A percentile compares a stretch with the other conserved stretches of the same genome.
Conservation (phyloP, 2,888 invertebrate genomes). For the Subacronicta megacephala region DNA sequence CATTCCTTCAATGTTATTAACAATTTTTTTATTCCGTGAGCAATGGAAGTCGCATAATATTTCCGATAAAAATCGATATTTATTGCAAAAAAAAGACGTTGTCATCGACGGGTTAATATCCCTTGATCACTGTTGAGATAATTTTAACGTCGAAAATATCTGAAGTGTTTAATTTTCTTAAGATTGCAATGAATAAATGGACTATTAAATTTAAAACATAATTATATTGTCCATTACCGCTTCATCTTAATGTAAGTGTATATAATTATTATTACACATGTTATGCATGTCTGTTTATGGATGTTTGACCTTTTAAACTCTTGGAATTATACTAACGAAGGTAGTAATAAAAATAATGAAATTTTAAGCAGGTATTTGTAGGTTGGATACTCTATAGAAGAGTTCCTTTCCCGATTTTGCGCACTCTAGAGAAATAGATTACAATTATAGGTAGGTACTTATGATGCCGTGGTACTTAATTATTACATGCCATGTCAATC, state of each 20-base stretch:
- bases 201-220: conserved; percentile 6
- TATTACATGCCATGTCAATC: no score
- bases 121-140: conserved; percentile 19
- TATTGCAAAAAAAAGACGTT: conserved; percentile 10
- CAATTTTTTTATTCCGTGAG: not conserved
- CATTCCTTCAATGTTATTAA: no score
- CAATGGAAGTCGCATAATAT: conserved; percentile 6
- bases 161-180: conserved; percentile 18
- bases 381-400: not conserved
- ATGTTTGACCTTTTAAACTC: conserved; percentile 4
- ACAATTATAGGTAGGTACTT: no score
- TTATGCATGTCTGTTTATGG: conserved; percentile 12
- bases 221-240: conserved; percentile 20
- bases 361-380: not conserved
- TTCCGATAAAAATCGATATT: conserved; percentile 15
- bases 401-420: not conserved
- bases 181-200: conserved; percentile 18
- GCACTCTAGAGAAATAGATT: no score
- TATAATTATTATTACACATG: conserved; percentile 15
- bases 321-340: conserved; percentile 12
- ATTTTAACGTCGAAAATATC: conserved; percentile 17
- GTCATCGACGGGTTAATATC: conserved; percentile 23
- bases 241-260: conserved; percentile 14
- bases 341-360: conserved; percentile 8
- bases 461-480: no score